Base-by-base conservation (phyloP, 2,888 invertebrate genomes). In the Eledona agricola region DNA sequence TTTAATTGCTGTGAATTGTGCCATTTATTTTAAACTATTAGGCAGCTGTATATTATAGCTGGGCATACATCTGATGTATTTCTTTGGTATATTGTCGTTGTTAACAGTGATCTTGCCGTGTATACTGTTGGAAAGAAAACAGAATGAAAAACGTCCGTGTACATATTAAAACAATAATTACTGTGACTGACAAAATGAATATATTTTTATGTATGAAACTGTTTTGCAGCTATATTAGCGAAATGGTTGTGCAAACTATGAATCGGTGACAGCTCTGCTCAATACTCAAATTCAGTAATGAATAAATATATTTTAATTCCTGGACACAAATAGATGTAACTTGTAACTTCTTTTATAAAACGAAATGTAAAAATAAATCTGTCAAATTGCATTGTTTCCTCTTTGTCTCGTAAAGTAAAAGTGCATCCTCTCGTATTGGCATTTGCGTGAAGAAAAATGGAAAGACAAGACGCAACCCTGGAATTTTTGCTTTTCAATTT, bases 1-100 rank as follows among this genome's bases (percentile, higher is more conserved):
- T 53, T 57, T 67, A 64, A 66, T 72, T 70, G 76, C 75, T 75
- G 75, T 76, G 74, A 76, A 73, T 68, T 71, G 75, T 76, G 76
- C 75, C 75, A 76, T 76, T 72, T 62, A 55, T 56, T 63, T 63
- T 60, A 46, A 57, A 43, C 17, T 51, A 35, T 49, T 58, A 25
- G 43, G 37, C 49, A 54, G 45, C 47, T 57, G 50, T 53, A 52
- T 45, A 56, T 53, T 52, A 53, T 42, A 53, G 52, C 49, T 56
- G 52, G 22, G 34, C 40, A 32, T 46, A 45, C 35, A 40, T 46
- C 40, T 46, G 35, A 53, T 28, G 43, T 37, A 47, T 25, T 28
- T 53, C 13, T 35, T 38, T 47, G 22, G 16, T 12, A 38, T 31
- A 40, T 32, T 47, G 25, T 19, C 23, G 35, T 29, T 53, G 47